These are phyloP conservation scores for Pristionchus entomophagus DNA, from an alignment of 2,888 invertebrate genomes.

Conservation along the genomic window DNA sequence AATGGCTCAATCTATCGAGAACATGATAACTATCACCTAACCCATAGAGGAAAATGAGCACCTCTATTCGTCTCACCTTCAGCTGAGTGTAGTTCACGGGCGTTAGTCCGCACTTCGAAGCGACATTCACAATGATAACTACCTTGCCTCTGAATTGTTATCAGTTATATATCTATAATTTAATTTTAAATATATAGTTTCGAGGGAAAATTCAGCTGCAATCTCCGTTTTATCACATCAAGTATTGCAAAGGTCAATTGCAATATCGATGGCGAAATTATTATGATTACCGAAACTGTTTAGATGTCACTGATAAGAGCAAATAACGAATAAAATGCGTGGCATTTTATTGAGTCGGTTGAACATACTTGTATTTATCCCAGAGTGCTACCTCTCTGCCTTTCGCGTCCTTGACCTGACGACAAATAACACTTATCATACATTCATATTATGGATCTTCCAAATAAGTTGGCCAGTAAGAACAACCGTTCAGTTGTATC, in stretches of 20 bases:
- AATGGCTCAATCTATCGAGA: no score
- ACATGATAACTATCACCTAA: no score
- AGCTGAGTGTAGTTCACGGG: conserved; percentile 86
- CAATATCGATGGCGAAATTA: background rate
- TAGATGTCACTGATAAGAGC: no score
- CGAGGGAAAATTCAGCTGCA: no score
- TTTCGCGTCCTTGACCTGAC: conserved; percentile 84
- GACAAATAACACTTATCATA: no score
- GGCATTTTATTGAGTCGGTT: no score
- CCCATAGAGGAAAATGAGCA: no score
- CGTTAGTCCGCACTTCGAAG: conserved; percentile 88
- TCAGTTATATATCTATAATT: background rate
- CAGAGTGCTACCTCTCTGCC: conserved; percentile 85
- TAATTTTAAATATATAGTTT: background rate
- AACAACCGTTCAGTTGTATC: no score
- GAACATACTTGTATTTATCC: conserved; percentile 82
- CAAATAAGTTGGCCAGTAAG: no score
- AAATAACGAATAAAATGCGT: no score
- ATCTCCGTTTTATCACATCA: background rate
- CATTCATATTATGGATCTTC: no score
- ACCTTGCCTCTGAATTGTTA: conserved; percentile 83
- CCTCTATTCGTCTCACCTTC: no score
- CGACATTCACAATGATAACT: conserved; percentile 88
- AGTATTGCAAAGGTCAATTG: background rate
- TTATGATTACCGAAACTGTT: background rate